These are phyloP conservation scores for Harpalus rubripes DNA, from an alignment of 2,888 invertebrate genomes.

Conservation along the genomic window DNA sequence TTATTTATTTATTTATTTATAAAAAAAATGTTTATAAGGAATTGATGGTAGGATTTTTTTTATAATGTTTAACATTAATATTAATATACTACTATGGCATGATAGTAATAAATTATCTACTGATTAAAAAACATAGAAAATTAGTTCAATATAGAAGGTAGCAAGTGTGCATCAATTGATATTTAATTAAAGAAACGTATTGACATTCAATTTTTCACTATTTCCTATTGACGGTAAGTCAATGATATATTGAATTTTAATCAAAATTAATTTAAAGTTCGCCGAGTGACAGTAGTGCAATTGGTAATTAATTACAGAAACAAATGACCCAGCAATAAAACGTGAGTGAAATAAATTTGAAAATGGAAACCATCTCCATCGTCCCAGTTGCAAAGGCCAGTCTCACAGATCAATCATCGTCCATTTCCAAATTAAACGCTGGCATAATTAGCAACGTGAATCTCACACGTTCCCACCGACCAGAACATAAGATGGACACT, in stretches of 20 bases:
- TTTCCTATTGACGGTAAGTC: not conserved
- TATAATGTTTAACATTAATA: too few relatives aligned
- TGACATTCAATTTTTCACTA: not conserved
- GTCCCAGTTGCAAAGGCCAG: conserved; percentile 43
- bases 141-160: too few relatives aligned
- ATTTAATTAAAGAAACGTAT: not conserved
- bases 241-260: conserved; percentile 37
- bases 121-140: too few relatives aligned
- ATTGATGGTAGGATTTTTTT: too few relatives aligned
- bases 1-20: too few relatives aligned
- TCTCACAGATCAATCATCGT: conserved; percentile 55
- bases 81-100: too few relatives aligned
- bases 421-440: conserved; percentile 38
- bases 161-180: not conserved
- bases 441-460: conserved; percentile 50
- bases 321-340: conserved; percentile 43
- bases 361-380: conserved; percentile 14
- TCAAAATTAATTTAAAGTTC: conserved; percentile 44
- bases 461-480: conserved; percentile 45
- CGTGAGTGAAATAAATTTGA: conserved; percentile 48
- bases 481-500: conserved; percentile 19
- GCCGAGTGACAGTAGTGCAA: conserved; percentile 45
- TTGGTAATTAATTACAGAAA: conserved; percentile 39
- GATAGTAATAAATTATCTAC: too few relatives aligned
- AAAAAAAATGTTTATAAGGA: too few relatives aligned